A percentile compares a stretch with the other conserved stretches of the same genome.
These are phyloP conservation scores for Hemitrygon akajei DNA, from an alignment of 2,797 vertebrate genomes.

Conservation along the genomic window DNA sequence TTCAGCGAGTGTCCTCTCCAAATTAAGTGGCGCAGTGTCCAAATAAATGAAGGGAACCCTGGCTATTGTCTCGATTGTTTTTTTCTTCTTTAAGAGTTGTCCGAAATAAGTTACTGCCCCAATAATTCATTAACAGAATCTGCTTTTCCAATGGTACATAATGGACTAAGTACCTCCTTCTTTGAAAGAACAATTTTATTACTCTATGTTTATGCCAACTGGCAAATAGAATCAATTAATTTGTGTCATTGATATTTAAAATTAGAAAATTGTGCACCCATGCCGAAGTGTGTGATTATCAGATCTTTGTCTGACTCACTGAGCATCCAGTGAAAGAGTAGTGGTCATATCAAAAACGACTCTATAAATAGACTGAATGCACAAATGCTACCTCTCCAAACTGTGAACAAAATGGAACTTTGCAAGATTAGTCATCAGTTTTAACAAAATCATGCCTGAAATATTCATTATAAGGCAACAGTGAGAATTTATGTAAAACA, in stretches of 20 bases:
- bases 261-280: background rate
- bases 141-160: too few relatives aligned
- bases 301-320: background rate
- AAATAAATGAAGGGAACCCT: too few relatives aligned
- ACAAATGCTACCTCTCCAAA: background rate
- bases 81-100: too few relatives aligned
- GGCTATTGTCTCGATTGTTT: too few relatives aligned
- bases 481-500: slow-evolving; percentile 5
- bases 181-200: too few relatives aligned
- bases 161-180: too few relatives aligned
- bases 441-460: background rate
- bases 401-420: background rate
- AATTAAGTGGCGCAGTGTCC: too few relatives aligned
- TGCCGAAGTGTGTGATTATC: background rate
- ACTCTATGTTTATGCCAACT: too few relatives aligned
- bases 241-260: background rate
- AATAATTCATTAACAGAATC: too few relatives aligned
- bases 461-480: background rate
- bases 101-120: too few relatives aligned
- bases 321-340: background rate
- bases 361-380: background rate
- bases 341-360: background rate
- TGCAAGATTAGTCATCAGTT: background rate
- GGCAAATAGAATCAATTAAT: background rate
- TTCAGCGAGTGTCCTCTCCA: too few relatives aligned